phyloP scores from a whole-genome alignment of 2,797 vertebrate species.

The Girardinus metallicus region DNA sequence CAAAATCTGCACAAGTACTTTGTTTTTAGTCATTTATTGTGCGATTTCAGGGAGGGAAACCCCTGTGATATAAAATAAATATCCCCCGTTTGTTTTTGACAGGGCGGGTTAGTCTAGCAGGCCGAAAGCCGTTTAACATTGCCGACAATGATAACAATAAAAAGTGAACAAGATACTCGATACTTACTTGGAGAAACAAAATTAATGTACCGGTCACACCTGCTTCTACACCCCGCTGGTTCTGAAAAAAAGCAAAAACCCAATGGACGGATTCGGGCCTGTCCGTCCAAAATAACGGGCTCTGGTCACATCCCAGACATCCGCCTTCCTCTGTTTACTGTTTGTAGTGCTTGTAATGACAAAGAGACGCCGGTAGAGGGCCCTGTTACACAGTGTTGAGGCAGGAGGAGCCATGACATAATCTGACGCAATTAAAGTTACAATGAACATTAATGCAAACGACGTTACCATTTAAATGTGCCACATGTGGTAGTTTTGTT shows the following conservation, averaged over 20 bases:
- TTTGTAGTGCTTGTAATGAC: neutral
- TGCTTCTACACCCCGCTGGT: constrained; percentile 1
- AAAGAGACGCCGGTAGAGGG: neutral
- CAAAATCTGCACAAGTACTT: neutral
- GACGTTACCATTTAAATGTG: neutral
- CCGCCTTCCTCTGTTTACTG: constrained; percentile 12
- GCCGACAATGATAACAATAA: neutral
- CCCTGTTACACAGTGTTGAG: constrained; percentile 8
- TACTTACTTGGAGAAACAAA: constrained; percentile 35
- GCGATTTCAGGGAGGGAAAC: neutral
- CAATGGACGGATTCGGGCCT: constrained; percentile 13
- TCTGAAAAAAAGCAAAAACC: neutral
- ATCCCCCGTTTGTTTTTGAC: neutral
- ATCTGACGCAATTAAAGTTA: neutral
- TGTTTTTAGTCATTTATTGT: neutral
- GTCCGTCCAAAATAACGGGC: constrained; percentile 11
- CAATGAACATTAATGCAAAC: neutral
- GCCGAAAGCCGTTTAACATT: constrained; percentile 11
- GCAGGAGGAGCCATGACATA: neutral
- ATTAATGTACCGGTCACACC: too few relatives aligned
- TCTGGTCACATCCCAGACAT: constrained; percentile 21
- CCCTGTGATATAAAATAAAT: neutral
- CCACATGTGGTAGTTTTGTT: neutral
- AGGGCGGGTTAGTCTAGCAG: constrained; percentile 10
- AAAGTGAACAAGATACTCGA: neutral